Evolutionary conservation across 2,113 vertebrate genomes (phyloP).

Genomic region (Myxocyprinus asiaticus): DNA sequence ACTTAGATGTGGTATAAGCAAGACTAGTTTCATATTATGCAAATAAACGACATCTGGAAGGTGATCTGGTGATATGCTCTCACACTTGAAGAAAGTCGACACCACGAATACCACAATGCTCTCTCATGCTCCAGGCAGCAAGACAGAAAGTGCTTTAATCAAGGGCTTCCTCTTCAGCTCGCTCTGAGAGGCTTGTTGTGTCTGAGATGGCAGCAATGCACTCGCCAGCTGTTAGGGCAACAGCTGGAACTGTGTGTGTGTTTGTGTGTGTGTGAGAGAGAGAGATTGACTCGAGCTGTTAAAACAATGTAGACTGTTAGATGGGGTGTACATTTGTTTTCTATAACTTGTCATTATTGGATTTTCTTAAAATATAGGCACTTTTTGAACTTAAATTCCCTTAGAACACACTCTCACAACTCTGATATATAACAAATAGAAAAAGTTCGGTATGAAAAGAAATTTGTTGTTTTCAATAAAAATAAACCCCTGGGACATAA

Average conservation of each 20-base stretch:
- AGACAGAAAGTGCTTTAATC: conserved; percentile 76
- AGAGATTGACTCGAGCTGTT: not conserved
- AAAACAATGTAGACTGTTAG: not conserved
- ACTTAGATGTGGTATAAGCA: not conserved
- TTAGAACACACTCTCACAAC: too few relatives aligned
- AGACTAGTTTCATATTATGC: conserved; percentile 36
- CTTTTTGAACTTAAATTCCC: too few relatives aligned
- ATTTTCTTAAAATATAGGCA: too few relatives aligned
- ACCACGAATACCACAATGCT: conserved; percentile 30
- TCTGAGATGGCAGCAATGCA: conserved; percentile 60
- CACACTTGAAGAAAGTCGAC: conserved; percentile 52
- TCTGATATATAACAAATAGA: too few relatives aligned
- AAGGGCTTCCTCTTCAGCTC: conserved; percentile 61
- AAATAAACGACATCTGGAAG: conserved; percentile 45
- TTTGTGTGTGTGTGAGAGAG: conserved; percentile 5
- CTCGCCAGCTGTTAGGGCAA: conserved; percentile 62
- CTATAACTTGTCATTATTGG: too few relatives aligned
- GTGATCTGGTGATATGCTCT: conserved; percentile 13
- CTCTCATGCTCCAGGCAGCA: conserved; percentile 34
- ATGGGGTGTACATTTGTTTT: too few relatives aligned
- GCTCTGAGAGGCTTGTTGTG: conserved; percentile 62
- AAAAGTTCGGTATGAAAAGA: too few relatives aligned
- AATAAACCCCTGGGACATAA: too few relatives aligned
- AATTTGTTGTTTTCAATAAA: too few relatives aligned
- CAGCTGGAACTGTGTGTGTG: conserved; percentile 35